Conservation (phyloP, 35 echinoderm and acorn worm genomes). For the Eucidaris tribuloides region DNA sequence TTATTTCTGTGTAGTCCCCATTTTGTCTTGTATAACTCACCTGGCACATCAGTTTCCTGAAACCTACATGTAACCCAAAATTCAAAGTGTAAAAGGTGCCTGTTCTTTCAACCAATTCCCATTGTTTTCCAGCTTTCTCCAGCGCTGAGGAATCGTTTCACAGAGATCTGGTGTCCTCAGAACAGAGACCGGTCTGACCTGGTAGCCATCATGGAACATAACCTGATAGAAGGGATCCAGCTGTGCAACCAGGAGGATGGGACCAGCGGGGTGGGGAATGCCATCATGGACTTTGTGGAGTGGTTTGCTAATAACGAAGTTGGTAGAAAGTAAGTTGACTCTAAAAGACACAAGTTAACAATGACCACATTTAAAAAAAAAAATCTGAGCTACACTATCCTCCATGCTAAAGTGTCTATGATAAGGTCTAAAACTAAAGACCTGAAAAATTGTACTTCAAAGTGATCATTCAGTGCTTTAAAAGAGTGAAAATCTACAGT, state of each 20-base stretch:
- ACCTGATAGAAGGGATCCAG: conserved; percentile 74
- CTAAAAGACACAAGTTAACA: not conserved
- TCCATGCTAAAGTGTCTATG: too few relatives aligned
- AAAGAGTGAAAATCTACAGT: too few relatives aligned
- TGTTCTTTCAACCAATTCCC: too few relatives aligned
- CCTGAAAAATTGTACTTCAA: too few relatives aligned
- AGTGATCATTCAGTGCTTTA: too few relatives aligned
- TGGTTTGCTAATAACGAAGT: conserved; percentile 96
- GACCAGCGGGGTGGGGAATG: conserved; percentile 78
- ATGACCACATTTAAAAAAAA: not conserved
- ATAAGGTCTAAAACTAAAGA: too few relatives aligned
- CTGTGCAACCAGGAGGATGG: conserved; percentile 92
- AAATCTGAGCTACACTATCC: too few relatives aligned
- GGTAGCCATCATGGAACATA: conserved; percentile 90
- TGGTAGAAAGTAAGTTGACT: conserved; percentile 55
- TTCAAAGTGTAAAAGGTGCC: too few relatives aligned
- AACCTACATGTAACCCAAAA: too few relatives aligned
- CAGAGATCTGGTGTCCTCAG: conserved; percentile 97
- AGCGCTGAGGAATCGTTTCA: conserved; percentile 92
- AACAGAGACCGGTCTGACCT: conserved; percentile 54
- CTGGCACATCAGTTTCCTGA: too few relatives aligned
- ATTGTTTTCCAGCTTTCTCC: conserved; percentile 96
- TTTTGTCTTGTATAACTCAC: too few relatives aligned
- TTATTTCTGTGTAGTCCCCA: too few relatives aligned
- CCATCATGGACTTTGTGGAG: conserved; percentile 89